Evolutionary conservation across 2,888 invertebrate genomes (phyloP), one percentile per base, ranked within the genome.

Genomic region (Sphaerophoria taeniata): DNA sequence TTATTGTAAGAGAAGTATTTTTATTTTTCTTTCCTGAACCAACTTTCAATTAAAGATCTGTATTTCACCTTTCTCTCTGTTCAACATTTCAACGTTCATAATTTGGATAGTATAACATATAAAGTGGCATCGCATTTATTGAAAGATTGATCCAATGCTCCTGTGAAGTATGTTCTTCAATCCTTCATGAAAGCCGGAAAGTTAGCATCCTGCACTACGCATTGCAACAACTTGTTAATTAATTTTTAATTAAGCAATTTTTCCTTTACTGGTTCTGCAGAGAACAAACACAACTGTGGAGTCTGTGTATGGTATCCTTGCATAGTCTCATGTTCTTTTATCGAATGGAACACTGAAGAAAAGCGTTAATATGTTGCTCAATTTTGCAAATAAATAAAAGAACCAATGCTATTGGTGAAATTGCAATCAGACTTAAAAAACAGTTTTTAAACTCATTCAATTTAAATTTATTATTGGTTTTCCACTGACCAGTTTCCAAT

Each of bases 381-480:
- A 4, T 49, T 36, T 43, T 60, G 24, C 43, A 65, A 7, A 0
- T 6, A 1, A 24, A 67, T 53, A 67, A 53, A 67, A 34, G 39
- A 53, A 39, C 51, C n/a, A 63, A 36, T 65, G 56, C 51, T 51
- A 24, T 51, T 45, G n/a, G n/a, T n/a, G n/a, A n/a, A 51, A 58
- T 12, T 47, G 56, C 45, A 67, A 71, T 67, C 53, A 56, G 71
- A 53, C 12, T 47, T 55, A 34, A 67, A 53, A 81, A 72, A 58
- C 58, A n/a, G n/a, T n/a, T 60, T 67, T 58, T 67, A 45, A 60
- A 72, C 65, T 72, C 58, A 72, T 67, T 78, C 58, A 78, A 78
- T 72, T 78, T 45, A 67, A 67, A 33, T 6, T 61, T 56, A 34
- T 70, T 70, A 70, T 70, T 70, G 70, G 70, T 70, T 70, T 70